Conservation (phyloP, 2,797 vertebrate species). For the Philypnodon macrostomus region DNA sequence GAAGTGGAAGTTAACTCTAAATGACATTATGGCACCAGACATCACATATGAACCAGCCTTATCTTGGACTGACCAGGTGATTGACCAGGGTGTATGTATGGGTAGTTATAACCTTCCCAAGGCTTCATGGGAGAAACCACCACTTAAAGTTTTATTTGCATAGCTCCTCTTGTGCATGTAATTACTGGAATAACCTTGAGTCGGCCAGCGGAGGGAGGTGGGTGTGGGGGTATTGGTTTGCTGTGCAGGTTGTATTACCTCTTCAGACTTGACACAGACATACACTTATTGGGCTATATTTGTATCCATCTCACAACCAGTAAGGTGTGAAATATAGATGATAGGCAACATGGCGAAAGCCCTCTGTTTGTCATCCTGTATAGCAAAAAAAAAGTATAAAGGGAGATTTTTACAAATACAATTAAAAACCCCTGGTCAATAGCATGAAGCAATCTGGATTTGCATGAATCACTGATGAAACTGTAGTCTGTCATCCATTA, state of each 20-base stretch:
- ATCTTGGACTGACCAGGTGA: conserved; percentile 13
- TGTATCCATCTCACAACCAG: background rate
- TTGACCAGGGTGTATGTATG: conserved; percentile 21
- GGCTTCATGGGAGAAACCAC: conserved; percentile 22
- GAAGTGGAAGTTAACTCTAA: background rate
- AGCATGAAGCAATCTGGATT: no score
- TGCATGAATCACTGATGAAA: no score
- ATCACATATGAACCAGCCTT: conserved; percentile 22
- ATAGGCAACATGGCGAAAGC: background rate
- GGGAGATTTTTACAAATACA: no score
- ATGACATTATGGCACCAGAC: conserved; percentile 17
- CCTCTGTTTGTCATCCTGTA: background rate
- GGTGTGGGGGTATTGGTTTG: conserved; percentile 68
- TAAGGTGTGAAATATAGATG: background rate
- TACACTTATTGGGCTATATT: conserved; percentile 4
- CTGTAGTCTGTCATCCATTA: no score
- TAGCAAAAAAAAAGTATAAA: no score
- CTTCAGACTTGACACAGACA: conserved; percentile 27
- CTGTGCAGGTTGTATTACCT: conserved; percentile 43
- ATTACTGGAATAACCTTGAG: conserved; percentile 71
- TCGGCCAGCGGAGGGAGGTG: conserved; percentile 55
- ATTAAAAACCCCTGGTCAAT: no score
- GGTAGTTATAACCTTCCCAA: conserved; percentile 40
- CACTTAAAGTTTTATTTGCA: conserved; percentile 45
- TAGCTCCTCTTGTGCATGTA: conserved; percentile 59